Base-by-base conservation (phyloP, 2,113 vertebrate species). In the Brienomyrus brachyistius region DNA sequence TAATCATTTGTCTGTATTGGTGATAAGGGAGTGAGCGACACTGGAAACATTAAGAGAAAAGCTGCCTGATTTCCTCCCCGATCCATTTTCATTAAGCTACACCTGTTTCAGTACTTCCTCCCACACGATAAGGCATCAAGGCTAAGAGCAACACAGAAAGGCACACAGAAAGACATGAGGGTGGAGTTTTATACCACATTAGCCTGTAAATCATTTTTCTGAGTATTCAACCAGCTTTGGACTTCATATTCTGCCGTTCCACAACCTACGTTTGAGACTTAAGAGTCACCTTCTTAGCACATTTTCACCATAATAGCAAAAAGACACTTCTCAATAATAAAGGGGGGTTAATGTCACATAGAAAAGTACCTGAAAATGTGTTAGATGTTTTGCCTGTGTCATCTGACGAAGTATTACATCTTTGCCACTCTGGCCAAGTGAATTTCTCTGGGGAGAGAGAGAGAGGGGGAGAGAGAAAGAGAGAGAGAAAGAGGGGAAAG, bases 321-420 rank as follows among this genome's bases (percentile, higher is more conserved):
- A 66, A 80, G 31, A 19, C 74, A 80, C 17, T 43, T 35, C 5
- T 80, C 74, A 43, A 43, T 6, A 43, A 40, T 35, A 19, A 4
- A 1, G n/a, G 62, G 27, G 62, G n/a, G 62, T 70, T 70, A 70
- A 5, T 17, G n/a, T 43, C 74, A 80, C 74, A 43, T 5, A 80
- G 1, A 43, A 43, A 15, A 80, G 74, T 80, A 80, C 74, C 74
- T 80, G 74, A 80, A 80, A 43, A 80, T 5, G 74, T 80, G 35
- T 80, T 80, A 43, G 74, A 80, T 27, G 74, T 80, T 80, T 80
- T 80, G 74, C 74, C 74, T 19, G 74, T 80, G 35, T 80, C 74
- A 80, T 80, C 74, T 80, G 74, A 80, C 43, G 74, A 80, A 40
- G 74, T 80, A 80, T 80, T 80, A 80, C 74, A 80, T 43, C 74